Conservation (phyloP, 2,888 invertebrate genomes). For the Acleris laterana region DNA sequence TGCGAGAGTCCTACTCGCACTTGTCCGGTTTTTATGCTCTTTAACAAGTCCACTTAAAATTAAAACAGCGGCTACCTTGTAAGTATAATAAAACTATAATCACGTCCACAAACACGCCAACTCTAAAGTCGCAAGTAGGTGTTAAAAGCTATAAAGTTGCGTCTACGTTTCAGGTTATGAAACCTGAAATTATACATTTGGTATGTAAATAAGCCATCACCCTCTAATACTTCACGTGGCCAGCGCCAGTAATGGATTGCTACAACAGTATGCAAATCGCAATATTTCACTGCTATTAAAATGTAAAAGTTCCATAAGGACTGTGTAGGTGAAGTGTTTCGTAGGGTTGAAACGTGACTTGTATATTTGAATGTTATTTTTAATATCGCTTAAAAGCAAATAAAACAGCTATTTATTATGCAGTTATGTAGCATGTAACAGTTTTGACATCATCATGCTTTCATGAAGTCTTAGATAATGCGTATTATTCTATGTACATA, state of each 20-base stretch:
- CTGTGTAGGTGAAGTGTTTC: constrained; percentile 54
- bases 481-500: too few relatives aligned
- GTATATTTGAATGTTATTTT: neutral
- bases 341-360: constrained; percentile 51
- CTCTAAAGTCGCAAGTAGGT: constrained; percentile 7
- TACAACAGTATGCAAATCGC: constrained; percentile 68
- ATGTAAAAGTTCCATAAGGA: constrained; percentile 58
- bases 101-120: constrained; percentile 2
- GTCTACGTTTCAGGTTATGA: constrained; percentile 35
- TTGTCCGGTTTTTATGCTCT: too few relatives aligned
- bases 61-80: neutral
- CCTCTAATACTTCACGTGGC: constrained; percentile 42
- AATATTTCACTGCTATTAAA: constrained; percentile 69
- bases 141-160: constrained; percentile 23
- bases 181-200: constrained; percentile 34
- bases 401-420: too few relatives aligned
- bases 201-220: constrained; percentile 49
- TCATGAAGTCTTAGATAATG: too few relatives aligned
- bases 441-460: too few relatives aligned
- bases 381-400: too few relatives aligned
- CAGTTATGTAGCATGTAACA: too few relatives aligned
- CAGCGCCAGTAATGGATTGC: constrained; percentile 61
- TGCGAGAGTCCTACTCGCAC: too few relatives aligned
- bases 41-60: neutral
- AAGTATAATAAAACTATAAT: constrained; percentile 1